Evolutionary conservation across 1,140 invertebrate species (phyloP).

Genomic region (Rhopalosiphum maidis): DNA sequence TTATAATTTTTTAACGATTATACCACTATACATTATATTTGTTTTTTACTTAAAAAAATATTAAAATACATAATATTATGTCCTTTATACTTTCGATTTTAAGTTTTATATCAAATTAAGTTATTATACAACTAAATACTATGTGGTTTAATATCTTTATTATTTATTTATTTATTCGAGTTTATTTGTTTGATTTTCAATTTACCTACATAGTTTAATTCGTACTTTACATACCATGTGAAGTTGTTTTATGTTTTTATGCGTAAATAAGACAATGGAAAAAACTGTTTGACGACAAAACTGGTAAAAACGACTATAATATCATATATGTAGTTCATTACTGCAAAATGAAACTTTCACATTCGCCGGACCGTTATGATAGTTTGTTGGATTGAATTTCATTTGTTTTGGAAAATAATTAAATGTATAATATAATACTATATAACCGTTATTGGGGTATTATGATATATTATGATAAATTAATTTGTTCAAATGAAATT

Average conservation of each 20-base stretch:
- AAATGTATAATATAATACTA: background rate
- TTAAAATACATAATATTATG: background rate
- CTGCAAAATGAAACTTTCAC: slow-evolving; percentile 42
- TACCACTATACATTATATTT: background rate
- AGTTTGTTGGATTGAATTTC: background rate
- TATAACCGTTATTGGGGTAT: background rate
- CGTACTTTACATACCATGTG: background rate
- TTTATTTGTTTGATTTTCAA: background rate
- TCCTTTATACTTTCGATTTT: background rate
- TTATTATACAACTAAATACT: background rate
- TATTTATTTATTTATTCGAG: too few species aligned
- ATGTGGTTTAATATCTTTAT: background rate
- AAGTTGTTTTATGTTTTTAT: slow-evolving; percentile 17
- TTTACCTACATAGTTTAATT: background rate
- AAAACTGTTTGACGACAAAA: slow-evolving; percentile 24
- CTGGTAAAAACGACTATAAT: slow-evolving; percentile 21
- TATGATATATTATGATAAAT: background rate
- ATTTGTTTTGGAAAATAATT: background rate
- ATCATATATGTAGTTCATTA: slow-evolving; percentile 17
- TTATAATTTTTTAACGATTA: background rate
- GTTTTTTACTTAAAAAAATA: background rate
- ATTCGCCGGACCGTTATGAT: slow-evolving; percentile 16
- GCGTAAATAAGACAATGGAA: slow-evolving; percentile 6
- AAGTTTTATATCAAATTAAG: background rate
- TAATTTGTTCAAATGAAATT: background rate